Base-by-base conservation (phyloP, 2,797 vertebrate species). In the Nothura maculosa region DNA sequence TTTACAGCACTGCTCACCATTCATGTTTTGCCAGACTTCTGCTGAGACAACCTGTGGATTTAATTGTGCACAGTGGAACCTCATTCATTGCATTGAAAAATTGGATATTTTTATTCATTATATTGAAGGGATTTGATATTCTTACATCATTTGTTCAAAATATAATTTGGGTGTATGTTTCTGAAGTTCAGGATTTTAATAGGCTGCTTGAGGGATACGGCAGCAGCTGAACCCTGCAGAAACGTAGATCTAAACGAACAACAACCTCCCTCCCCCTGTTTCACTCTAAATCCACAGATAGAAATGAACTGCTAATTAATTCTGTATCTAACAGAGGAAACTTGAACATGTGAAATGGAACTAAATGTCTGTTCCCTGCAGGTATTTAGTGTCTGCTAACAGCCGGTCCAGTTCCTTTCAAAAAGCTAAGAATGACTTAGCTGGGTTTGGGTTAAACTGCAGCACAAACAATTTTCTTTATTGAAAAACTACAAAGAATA, bases 331-430 rank as follows among this genome's bases (percentile, higher is more conserved):
- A 95, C 90, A 96, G 93, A 95, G 82, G 95, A 92, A 62, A 81
- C 93, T 97, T 90, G 68, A 96, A 95, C 91, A 92, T 89, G 95
- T 66, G 94, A 32, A 97, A 94, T 97, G 98, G 97, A 98, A 98
- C 98, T 98, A 98, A 98, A 98, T 98, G 98, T 98, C 98, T 98
- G 98, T 98, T 98, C 95, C 97, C 97, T 98, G 89, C 98, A 96
- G 97, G 98, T 97, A 95, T 98, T 98, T 98, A 93, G 97, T 97
- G 85, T 97, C 97, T 97, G 97, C 97, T 97, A 97, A 94, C 97
- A 98, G 97, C 98, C 98, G 95, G 95, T 97, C 97, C 96, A 89
- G 96, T 97, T 97, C 97, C 97, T 97, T 96, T 95, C 9, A 60
- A 94, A 96, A 97, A 96, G 97, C 93, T 92, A 87, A 96, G 97